These are phyloP conservation scores for Ischnura elegans DNA, from an alignment of 2,888 invertebrate species.

Conservation along the genomic window DNA sequence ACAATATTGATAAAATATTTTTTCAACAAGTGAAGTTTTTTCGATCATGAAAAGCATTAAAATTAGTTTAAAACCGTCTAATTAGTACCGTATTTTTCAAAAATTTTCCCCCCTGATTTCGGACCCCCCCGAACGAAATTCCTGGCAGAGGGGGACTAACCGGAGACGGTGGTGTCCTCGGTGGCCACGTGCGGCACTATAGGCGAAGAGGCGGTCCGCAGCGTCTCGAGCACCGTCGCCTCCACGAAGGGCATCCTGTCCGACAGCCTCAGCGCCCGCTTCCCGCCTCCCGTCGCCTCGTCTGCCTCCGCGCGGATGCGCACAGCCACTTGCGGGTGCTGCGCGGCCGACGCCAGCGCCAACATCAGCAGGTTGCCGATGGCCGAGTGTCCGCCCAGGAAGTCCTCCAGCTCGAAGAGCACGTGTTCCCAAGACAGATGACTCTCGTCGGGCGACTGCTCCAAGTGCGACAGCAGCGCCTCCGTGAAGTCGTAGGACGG, in stretches of 20 bases:
- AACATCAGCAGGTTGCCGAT: slow-evolving; percentile 92
- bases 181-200: slow-evolving; percentile 95
- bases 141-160: slow-evolving; percentile 74
- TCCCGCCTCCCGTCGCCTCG: slow-evolving; percentile 79
- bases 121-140: background rate
- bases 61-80: too few species aligned
- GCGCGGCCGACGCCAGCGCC: slow-evolving; percentile 83
- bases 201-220: slow-evolving; percentile 90
- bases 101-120: too few species aligned
- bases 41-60: too few species aligned
- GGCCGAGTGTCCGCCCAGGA: slow-evolving; percentile 93
- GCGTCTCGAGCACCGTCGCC: slow-evolving; percentile 89
- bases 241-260: slow-evolving; percentile 91
- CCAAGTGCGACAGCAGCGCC: slow-evolving; percentile 85
- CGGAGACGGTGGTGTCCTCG: slow-evolving; percentile 85
- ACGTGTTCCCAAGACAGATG: slow-evolving; percentile 87
- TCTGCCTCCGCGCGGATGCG: slow-evolving; percentile 87
- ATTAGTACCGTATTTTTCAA: too few species aligned
- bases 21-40: too few species aligned
- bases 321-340: slow-evolving; percentile 78
- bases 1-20: too few species aligned
- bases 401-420: slow-evolving; percentile 91
- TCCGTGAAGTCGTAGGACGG: slow-evolving; percentile 88
- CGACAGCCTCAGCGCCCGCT: slow-evolving; percentile 82
- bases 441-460: slow-evolving; percentile 80